A percentile compares a stretch with the other conserved stretches of the same genome.
phyloP scores from a whole-genome alignment of 2,113 vertebrate species.

The Gobius niger region DNA sequence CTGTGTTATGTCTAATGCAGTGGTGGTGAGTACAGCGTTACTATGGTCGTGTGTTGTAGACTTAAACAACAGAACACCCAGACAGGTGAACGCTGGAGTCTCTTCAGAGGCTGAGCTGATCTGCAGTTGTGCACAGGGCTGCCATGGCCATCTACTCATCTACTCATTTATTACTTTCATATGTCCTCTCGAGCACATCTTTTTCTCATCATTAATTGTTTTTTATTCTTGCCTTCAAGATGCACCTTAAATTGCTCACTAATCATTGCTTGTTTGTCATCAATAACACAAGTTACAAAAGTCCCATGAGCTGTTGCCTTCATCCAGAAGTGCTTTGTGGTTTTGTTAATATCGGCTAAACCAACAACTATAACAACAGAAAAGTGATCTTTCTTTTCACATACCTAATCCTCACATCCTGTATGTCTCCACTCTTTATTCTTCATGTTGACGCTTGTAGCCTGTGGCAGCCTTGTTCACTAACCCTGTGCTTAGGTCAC shows the following conservation, averaged over 20 bases:
- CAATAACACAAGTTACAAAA: no score
- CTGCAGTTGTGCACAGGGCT: constrained; percentile 33
- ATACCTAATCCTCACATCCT: no score
- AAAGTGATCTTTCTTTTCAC: no score
- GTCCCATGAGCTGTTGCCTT: no score
- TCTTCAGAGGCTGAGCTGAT: background rate
- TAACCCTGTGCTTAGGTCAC: constrained; percentile 44
- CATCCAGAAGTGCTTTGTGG: background rate
- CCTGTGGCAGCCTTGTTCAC: constrained; percentile 30
- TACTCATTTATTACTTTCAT: background rate
- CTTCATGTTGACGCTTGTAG: background rate
- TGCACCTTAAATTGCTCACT: no score
- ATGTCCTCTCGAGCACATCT: background rate
- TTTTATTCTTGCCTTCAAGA: background rate
- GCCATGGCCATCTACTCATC: background rate
- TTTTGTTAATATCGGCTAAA: background rate
- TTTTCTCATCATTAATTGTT: background rate
- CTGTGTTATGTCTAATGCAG: background rate
- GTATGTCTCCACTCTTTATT: background rate
- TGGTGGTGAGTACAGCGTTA: constrained; percentile 3
- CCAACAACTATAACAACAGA: no score
- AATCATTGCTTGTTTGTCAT: no score
- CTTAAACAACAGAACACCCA: background rate
- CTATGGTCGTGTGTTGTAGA: background rate
- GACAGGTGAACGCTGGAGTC: constrained; percentile 10